A percentile compares a stretch with the other conserved stretches of the same genome.
These are phyloP conservation scores for Brenthis ino DNA, from an alignment of 2,888 invertebrate genomes.

Conservation along the genomic window DNA sequence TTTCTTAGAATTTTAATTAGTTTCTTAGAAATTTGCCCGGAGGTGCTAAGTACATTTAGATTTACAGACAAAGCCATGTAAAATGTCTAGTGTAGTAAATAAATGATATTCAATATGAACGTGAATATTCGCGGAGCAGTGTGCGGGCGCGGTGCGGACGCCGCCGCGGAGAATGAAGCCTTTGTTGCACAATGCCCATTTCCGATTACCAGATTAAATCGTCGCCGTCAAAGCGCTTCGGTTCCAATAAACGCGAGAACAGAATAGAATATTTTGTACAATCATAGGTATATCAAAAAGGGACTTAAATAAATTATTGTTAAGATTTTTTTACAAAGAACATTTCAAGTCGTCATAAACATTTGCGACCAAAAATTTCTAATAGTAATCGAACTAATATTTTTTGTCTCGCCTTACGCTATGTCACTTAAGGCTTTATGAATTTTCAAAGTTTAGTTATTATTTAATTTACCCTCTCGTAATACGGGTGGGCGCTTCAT, in stretches of 20 bases:
- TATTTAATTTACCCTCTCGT: slow-evolving; percentile 74
- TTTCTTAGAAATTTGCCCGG: too few relatives aligned
- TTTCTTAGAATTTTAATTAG: too few relatives aligned
- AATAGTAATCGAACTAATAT: slow-evolving; percentile 65
- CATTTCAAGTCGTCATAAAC: slow-evolving; percentile 51
- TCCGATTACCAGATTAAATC: slow-evolving; percentile 82
- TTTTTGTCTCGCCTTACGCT: slow-evolving; percentile 48
- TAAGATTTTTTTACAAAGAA: slow-evolving; percentile 16
- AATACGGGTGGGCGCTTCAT: slow-evolving; percentile 42
- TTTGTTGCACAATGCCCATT: slow-evolving; percentile 80
- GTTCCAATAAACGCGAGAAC: slow-evolving; percentile 61
- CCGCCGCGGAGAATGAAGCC: slow-evolving; percentile 63
- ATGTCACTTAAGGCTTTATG: slow-evolving; percentile 48
- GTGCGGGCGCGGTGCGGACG: slow-evolving; percentile 29
- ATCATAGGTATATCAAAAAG: slow-evolving; percentile 26
- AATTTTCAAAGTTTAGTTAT: slow-evolving; percentile 68
- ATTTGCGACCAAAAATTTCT: slow-evolving; percentile 67
- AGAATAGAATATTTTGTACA: slow-evolving; percentile 47
- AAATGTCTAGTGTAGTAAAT: slow-evolving; percentile 3
- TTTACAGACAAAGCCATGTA: background rate
- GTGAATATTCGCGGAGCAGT: slow-evolving; percentile 37
- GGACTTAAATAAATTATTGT: background rate
- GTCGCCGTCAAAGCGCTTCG: slow-evolving; percentile 68
- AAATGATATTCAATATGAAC: slow-evolving; percentile 8
- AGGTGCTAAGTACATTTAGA: background rate